A percentile compares a stretch with the other conserved stretches of the same genome.
Conservation (phyloP, 2,113 vertebrate species). For the Scomber scombrus region DNA sequence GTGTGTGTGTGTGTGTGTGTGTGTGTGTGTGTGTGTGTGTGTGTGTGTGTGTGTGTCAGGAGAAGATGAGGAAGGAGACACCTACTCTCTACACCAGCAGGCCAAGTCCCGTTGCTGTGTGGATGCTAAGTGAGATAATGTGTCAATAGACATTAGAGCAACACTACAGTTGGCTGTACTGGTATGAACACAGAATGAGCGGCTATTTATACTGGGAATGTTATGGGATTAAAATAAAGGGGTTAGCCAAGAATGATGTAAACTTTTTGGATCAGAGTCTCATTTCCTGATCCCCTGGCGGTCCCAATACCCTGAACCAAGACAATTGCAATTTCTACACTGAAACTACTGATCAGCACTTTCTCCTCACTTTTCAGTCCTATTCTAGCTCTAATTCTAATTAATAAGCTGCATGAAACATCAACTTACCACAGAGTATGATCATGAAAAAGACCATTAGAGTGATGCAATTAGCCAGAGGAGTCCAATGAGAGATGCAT, state of each 20-base stretch:
- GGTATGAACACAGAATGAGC: constrained; percentile 35
- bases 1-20: constrained; percentile 11
- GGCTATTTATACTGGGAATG: constrained; percentile 57
- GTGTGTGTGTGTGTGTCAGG: constrained; percentile 42
- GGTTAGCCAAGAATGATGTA: constrained; percentile 70
- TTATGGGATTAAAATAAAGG: constrained; percentile 65
- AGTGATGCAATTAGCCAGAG: constrained; percentile 84
- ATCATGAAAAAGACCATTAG: constrained; percentile 79
- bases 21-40: neutral
- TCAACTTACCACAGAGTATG: constrained; percentile 74
- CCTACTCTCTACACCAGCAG: constrained; percentile 72
- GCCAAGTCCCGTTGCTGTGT: constrained; percentile 73
- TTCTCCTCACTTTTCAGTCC: constrained; percentile 63
- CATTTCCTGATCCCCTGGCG: constrained; percentile 60
- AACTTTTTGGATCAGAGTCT: constrained; percentile 70
- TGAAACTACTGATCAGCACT: constrained; percentile 77
- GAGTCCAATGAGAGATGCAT: constrained; percentile 80
- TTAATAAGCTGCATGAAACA: constrained; percentile 78
- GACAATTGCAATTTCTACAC: constrained; percentile 66
- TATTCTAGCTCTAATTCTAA: constrained; percentile 73
- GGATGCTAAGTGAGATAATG: constrained; percentile 71
- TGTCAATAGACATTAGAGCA: constrained; percentile 71
- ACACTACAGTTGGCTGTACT: constrained; percentile 45
- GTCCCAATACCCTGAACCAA: constrained; percentile 60
- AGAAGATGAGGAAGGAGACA: constrained; percentile 69